Conservation (phyloP, 2,888 invertebrate genomes). For the Pachycephus smyrnensis region DNA sequence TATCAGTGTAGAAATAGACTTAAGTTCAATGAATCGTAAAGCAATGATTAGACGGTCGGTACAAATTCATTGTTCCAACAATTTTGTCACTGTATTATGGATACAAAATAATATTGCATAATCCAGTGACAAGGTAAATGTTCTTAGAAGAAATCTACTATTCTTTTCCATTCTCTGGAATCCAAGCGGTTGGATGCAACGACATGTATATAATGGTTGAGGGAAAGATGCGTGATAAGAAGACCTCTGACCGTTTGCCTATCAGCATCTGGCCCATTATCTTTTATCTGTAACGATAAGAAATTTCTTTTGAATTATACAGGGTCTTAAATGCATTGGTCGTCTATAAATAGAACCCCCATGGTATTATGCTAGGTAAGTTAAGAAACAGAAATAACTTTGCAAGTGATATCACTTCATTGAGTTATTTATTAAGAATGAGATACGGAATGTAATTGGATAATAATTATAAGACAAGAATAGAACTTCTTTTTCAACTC, state of each 20-base stretch:
- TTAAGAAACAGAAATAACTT: background rate
- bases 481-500: conserved; percentile 25
- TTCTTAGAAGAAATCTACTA: background rate
- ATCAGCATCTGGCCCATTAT: conserved; percentile 29
- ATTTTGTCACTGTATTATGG: background rate
- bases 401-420: background rate
- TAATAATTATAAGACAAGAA: background rate
- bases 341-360: background rate
- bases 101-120: background rate
- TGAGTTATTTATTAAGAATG: background rate
- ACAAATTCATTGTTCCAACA: background rate
- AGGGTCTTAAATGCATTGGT: background rate
- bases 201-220: background rate
- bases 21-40: background rate
- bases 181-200: no score
- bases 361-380: background rate
- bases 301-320: conserved; percentile 18
- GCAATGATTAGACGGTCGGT: background rate
- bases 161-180: no score
- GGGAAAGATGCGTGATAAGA: conserved; percentile 27
- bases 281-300: conserved; percentile 37
- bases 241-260: conserved; percentile 41
- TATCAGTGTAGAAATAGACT: background rate
- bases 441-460: background rate
- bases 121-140: background rate